Evolutionary conservation across 2,888 invertebrate genomes (phyloP).

Genomic region (Synanthedon formicaeformis): DNA sequence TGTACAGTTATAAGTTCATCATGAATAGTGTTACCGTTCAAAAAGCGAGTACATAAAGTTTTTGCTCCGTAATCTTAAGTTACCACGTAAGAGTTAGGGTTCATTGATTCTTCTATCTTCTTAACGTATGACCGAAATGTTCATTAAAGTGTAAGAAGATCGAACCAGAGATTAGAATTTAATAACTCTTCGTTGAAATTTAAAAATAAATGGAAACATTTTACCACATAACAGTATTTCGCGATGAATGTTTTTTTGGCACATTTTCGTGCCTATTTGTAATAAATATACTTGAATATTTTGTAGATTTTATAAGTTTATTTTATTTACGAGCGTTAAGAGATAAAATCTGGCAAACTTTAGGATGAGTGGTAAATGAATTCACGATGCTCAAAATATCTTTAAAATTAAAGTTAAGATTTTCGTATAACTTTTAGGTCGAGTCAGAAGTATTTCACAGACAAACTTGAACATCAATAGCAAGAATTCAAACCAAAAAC

Average conservation of each 20-base stretch:
- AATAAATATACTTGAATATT: slow-evolving; percentile 55
- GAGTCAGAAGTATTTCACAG: slow-evolving; percentile 15
- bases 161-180: slow-evolving; percentile 58
- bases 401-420: slow-evolving; percentile 29
- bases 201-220: slow-evolving; percentile 57
- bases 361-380: slow-evolving; percentile 33
- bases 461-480: slow-evolving; percentile 23
- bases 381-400: slow-evolving; percentile 58
- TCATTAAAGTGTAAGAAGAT: slow-evolving; percentile 41
- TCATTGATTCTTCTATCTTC: slow-evolving; percentile 43
- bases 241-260: slow-evolving; percentile 64
- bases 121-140: slow-evolving; percentile 24
- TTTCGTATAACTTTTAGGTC: slow-evolving; percentile 41
- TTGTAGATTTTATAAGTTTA: slow-evolving; percentile 61
- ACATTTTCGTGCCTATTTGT: slow-evolving; percentile 45
- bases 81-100: slow-evolving; percentile 67
- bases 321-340: slow-evolving; percentile 60
- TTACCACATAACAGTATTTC: slow-evolving; percentile 66
- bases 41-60: slow-evolving; percentile 53
- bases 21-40: slow-evolving; percentile 59
- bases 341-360: slow-evolving; percentile 57
- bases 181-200: slow-evolving; percentile 56
- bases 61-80: slow-evolving; percentile 68
- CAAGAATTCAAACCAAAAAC: slow-evolving; percentile 61
- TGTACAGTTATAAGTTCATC: slow-evolving; percentile 45